Conservation (phyloP, 2,888 invertebrate genomes). For the Caenorhabditis sp. region DNA sequence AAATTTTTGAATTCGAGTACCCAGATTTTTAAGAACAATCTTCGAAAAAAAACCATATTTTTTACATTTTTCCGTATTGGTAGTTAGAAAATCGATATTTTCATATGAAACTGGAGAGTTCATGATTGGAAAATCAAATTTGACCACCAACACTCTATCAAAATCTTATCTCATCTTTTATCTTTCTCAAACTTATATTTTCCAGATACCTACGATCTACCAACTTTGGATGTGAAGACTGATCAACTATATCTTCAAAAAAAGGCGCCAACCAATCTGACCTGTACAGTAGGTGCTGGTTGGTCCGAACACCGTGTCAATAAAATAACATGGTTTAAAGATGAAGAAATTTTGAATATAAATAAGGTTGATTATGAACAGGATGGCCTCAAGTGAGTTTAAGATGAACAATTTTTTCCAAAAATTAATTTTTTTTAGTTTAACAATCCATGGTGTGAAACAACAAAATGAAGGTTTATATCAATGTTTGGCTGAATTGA, state of each 20-base stretch:
- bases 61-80: too few relatives aligned
- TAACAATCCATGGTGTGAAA: slow-evolving; percentile 40
- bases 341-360: slow-evolving; percentile 47
- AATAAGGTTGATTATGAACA: slow-evolving; percentile 40
- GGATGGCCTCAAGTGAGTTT: slow-evolving; percentile 40
- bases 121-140: too few relatives aligned
- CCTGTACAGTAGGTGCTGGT: slow-evolving; percentile 51
- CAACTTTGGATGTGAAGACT: slow-evolving; percentile 46
- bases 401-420: not conserved
- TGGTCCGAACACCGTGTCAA: slow-evolving; percentile 35
- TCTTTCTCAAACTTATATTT: too few relatives aligned
- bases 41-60: too few relatives aligned
- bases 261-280: slow-evolving; percentile 37
- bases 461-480: slow-evolving; percentile 62
- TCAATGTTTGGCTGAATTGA: slow-evolving; percentile 61
- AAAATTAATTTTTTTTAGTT: slow-evolving; percentile 30
- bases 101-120: too few relatives aligned
- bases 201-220: slow-evolving; percentile 56
- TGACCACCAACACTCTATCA: too few relatives aligned
- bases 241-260: slow-evolving; percentile 52
- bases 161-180: too few relatives aligned
- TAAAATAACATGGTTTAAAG: slow-evolving; percentile 56
- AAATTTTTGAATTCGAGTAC: too few relatives aligned
- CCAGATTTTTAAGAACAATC: too few relatives aligned
- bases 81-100: too few relatives aligned